Conservation (phyloP, 2,888 invertebrate genomes). For the Glyphotaelius pellucidus region DNA sequence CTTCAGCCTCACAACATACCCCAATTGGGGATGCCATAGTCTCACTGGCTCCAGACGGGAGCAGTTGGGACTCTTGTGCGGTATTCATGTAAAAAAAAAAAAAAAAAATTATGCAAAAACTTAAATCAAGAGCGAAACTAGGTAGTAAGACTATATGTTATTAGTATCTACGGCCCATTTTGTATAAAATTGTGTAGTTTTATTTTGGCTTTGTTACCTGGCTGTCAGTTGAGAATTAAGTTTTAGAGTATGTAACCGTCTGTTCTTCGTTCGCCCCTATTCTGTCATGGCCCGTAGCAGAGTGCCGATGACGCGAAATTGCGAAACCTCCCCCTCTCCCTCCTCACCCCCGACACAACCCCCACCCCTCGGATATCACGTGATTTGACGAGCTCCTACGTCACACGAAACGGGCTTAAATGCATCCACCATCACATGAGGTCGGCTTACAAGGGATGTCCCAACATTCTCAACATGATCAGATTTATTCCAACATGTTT, state of each 20-base stretch:
- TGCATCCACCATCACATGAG: conserved; percentile 41
- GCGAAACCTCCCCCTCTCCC: conserved; percentile 26
- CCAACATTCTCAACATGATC: neutral
- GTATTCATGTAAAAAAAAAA: no score
- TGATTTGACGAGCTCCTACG: conserved; percentile 33
- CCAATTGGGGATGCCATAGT: no score
- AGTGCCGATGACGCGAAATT: conserved; percentile 48
- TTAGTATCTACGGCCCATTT: neutral
- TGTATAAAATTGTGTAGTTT: neutral
- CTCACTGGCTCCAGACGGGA: no score
- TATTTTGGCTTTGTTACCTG: neutral
- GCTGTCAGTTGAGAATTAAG: neutral
- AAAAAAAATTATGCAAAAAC: no score
- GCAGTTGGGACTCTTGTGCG: no score
- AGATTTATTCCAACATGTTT: neutral
- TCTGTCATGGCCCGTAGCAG: conserved; percentile 5
- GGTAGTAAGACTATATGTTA: no score
- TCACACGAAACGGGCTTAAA: conserved; percentile 11
- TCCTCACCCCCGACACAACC: neutral
- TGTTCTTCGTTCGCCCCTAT: neutral
- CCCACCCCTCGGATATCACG: conserved; percentile 23
- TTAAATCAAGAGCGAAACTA: no score
- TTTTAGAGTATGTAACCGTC: neutral
- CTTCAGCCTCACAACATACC: no score
- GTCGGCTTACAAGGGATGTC: conserved; percentile 3